phyloP scores from a whole-genome alignment of 1,140 invertebrate genomes.

The Drosophila ananassae region DNA sequence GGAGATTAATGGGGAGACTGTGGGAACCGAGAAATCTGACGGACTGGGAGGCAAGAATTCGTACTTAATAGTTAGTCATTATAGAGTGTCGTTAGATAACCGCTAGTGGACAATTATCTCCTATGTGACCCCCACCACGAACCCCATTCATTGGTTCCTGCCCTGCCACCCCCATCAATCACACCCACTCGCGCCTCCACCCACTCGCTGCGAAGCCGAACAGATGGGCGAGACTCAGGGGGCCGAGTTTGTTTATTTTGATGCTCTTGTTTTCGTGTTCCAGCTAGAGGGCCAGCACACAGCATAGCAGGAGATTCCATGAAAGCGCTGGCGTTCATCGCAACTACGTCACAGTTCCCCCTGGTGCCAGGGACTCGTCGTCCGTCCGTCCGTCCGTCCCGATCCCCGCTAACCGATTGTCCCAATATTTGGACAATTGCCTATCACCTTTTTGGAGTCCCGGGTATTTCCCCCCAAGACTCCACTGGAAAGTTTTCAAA shows the following conservation, averaged over 20 bases:
- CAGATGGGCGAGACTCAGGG: conserved; percentile 12
- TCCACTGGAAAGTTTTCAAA: conserved; percentile 12
- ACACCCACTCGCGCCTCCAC: conserved; percentile 12
- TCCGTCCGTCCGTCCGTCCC: conserved; percentile 8
- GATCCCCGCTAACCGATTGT: conserved; percentile 37
- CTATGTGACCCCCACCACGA: conserved; percentile 17
- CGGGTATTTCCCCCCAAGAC: conserved; percentile 46
- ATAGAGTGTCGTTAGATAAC: conserved; percentile 32
- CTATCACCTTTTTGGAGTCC: conserved; percentile 40
- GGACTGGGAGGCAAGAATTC: neutral
- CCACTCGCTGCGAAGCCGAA: conserved; percentile 3
- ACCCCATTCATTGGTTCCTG: conserved; percentile 42
- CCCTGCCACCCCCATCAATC: conserved; percentile 5
- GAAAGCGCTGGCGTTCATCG: conserved; percentile 26
- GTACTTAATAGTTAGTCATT: conserved; percentile 8
- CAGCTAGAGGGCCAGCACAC: neutral
- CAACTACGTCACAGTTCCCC: conserved; percentile 34
- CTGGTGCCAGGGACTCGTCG: conserved; percentile 34
- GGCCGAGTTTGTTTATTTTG: conserved; percentile 23
- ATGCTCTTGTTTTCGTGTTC: conserved; percentile 32
- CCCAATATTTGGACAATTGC: conserved; percentile 64
- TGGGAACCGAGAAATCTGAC: neutral
- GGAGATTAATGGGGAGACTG: neutral
- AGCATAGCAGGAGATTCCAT: conserved; percentile 35
- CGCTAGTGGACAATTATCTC: conserved; percentile 10